Evolutionary conservation across 1,140 invertebrate genomes (phyloP), one percentile per base, ranked within the genome.

Genomic region (Aphaenogaster floridana): DNA sequence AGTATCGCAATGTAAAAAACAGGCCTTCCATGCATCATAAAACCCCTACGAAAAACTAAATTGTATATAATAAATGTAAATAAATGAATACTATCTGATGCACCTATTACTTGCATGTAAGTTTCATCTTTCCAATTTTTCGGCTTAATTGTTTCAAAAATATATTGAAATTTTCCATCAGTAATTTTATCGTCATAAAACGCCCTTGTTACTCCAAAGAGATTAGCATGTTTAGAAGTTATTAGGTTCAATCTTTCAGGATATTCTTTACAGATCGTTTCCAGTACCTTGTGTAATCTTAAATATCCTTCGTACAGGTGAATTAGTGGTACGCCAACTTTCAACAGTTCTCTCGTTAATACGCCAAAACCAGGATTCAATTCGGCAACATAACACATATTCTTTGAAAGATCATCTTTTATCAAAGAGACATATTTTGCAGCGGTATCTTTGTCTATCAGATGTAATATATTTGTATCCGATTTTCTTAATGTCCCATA

Each of bases 361-460:
- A 92, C 21, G 57, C 94, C 94, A 9, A 89, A 34, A 6, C 93
- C 93, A 21, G 94, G 90, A 91, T 94, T 94, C 0, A 90, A 57
- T 86, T 95, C 93, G 1, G 91, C 79, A 28, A 94, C 78, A 17
- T 79, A 84, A 50, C 48, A 69, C 36, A 64, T 45, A 54, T 91
- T 86, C 28, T 88, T 64, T 15, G 66, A 52, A 8, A 94, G 71
- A 78, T 93, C 90, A 36, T 86, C n/a, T 36, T 54, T 79, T 48
- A 95, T 92, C 7, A 93, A 28, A 9, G 50, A 72, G 15, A 63
- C 69, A 64, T 94, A 77, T 28, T 90, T 11, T 57, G 86, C 87
- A 64, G 91, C 90, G 15, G 13, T 17, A 3, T 69, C 1, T 3
- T 42, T 28, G 45, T 91, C 61, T 21, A 93, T 45, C 2, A 94